A percentile compares a stretch with the other conserved stretches of the same genome.
phyloP scores from a whole-genome alignment of 2,888 invertebrate species.

The Metallyticus violacea region DNA sequence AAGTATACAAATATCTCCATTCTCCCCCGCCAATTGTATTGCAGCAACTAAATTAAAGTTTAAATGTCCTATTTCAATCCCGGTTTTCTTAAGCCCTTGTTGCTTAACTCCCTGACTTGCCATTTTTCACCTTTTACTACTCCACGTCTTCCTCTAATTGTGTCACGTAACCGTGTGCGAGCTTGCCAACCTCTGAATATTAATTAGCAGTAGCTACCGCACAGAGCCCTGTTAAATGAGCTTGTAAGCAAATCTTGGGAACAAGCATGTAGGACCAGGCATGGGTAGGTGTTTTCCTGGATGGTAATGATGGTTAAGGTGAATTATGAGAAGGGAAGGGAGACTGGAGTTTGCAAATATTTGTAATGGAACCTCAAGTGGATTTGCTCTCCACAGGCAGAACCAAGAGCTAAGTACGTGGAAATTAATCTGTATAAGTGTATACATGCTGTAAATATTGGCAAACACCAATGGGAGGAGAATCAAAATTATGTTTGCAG shows the following conservation, averaged over 20 bases:
- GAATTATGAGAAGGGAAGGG: neutral
- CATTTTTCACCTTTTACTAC: neutral
- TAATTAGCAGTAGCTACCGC: neutral
- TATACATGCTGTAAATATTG: too few species aligned
- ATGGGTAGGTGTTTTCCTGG: neutral
- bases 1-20: too few species aligned
- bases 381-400: neutral
- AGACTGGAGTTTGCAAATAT: neutral
- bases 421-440: neutral
- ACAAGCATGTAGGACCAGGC: neutral
- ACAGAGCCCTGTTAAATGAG: neutral
- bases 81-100: neutral
- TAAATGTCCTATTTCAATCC: neutral
- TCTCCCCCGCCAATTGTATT: too few species aligned
- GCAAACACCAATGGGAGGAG: too few species aligned
- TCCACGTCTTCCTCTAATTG: constrained; percentile 14
- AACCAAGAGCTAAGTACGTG: neutral
- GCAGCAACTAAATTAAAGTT: neutral
- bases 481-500: too few species aligned
- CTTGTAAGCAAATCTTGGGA: neutral
- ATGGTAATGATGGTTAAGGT: neutral
- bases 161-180: neutral
- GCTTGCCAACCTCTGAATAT: constrained; percentile 1
- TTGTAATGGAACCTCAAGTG: neutral
- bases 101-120: neutral